These are phyloP conservation scores for Rambutsinella grinnellia DNA, from an alignment of 2,888 invertebrate genomes.

Conservation along the genomic window DNA sequence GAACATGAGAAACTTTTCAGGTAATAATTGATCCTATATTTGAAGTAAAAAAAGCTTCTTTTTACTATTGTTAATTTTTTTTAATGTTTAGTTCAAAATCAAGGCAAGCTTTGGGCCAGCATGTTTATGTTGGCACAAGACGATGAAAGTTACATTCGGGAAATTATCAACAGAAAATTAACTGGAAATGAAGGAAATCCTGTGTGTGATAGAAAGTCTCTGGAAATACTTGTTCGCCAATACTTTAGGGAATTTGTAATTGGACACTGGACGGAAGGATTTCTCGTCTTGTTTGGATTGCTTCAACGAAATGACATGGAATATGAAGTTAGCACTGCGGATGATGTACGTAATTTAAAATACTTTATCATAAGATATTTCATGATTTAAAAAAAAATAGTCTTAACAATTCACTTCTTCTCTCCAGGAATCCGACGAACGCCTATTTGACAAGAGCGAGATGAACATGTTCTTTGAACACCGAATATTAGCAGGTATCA, in stretches of 20 bases:
- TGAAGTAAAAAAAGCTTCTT: neutral
- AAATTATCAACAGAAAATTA: conserved; percentile 46
- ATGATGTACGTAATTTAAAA: conserved; percentile 60
- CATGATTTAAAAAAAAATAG: neutral
- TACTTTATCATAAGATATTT: too few relatives aligned
- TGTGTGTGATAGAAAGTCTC: conserved; percentile 58
- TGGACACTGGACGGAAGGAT: conserved; percentile 44
- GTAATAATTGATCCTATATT: conserved; percentile 14
- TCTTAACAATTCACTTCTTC: neutral
- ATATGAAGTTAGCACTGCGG: conserved; percentile 54
- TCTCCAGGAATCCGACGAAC: conserved; percentile 70
- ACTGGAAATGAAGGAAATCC: conserved; percentile 5
- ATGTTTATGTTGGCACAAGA: conserved; percentile 59
- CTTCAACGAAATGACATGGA: conserved; percentile 60
- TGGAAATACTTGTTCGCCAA: conserved; percentile 49
- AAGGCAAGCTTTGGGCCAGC: conserved; percentile 58
- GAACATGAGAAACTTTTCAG: conserved; percentile 23
- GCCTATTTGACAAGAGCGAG: conserved; percentile 78
- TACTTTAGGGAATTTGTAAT: conserved; percentile 38
- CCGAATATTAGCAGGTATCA: conserved; percentile 13
- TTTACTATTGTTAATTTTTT: conserved; percentile 10
- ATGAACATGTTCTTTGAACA: conserved; percentile 74
- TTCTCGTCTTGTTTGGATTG: conserved; percentile 59
- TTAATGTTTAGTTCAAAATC: conserved; percentile 26
- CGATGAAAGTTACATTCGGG: conserved; percentile 55